Evolutionary conservation across 2,113 vertebrate species (phyloP), one percentile per base, ranked within the genome.

Genomic region (Albula goreensis): DNA sequence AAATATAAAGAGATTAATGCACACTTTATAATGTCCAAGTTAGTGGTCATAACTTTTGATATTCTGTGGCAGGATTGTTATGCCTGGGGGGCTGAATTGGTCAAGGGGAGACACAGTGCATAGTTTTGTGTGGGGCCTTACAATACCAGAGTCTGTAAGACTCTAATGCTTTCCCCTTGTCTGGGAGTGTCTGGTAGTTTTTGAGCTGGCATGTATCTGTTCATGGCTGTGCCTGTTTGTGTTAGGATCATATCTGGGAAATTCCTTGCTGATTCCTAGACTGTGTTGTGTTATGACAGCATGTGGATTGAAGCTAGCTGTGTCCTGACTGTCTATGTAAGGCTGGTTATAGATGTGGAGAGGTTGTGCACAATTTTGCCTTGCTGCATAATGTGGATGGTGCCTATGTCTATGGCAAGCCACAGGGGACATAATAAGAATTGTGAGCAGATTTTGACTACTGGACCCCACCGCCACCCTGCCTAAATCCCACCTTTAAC

Each of bases 1-100:
- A 25, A 11, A 52, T 77, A 49, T 74, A 84, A 77, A 84, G 83
- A 74, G 50, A 77, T 84, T 77, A 84, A 9, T 84, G 70, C 22
- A n/a, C 15, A 15, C n/a, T 17, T 50, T 48, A 51, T 77, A n/a
- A 78, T 53, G 51, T 74, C 56, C 22, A n/a, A 5, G 50, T 25
- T 25, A 22, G 31, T 84, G 49, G 53, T 17, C 50, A 77, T 8
- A n/a, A 48, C 19, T 22, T 4, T 74, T 4, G n/a, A 22, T 22
- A 7, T 56, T 13, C 63, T 17, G 3, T 31, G n/a, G 22, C 2
- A 31, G 2, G n/a, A n/a, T 74, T 2, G 31, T n/a, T 53, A 15
- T n/a, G 41, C 25, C 50, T 80, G 79, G 60, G 60, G 60, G 22
- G 60, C 5, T 50, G 6, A 0, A 51, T 22, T 80, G 83, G 78